A percentile compares a stretch with the other conserved stretches of the same genome.
phyloP scores from a whole-genome alignment of 2,888 invertebrate species.

The Lumbricus terrestris region DNA sequence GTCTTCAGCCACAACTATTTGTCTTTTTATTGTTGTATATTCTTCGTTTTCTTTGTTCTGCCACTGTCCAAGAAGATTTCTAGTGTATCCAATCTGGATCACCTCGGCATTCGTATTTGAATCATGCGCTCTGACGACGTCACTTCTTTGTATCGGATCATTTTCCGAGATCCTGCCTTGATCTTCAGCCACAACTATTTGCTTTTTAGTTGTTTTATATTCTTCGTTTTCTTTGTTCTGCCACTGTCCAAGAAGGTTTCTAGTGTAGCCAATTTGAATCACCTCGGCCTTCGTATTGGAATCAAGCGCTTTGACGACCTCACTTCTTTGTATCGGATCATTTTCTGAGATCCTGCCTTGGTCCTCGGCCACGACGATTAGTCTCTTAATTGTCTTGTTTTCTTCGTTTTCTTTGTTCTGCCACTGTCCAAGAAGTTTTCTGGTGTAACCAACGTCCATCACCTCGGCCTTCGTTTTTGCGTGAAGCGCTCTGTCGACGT shows the following conservation, averaged over 20 bases:
- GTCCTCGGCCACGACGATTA: slow-evolving; percentile 16
- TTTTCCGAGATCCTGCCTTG: slow-evolving; percentile 17
- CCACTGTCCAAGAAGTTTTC: slow-evolving; percentile 6
- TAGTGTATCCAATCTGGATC: neutral
- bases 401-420: neutral
- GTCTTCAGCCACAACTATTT: slow-evolving; percentile 23
- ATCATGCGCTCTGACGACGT: neutral
- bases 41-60: slow-evolving; percentile 24
- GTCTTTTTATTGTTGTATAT: slow-evolving; percentile 17
- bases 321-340: slow-evolving; percentile 16
- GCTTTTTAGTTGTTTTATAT: neutral
- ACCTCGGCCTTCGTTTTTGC: neutral
- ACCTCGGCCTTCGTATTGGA: neutral
- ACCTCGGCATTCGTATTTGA: neutral
- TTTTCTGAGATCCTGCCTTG: slow-evolving; percentile 18
- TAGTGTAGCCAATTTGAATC: neutral
- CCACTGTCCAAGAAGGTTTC: slow-evolving; percentile 18
- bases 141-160: slow-evolving; percentile 13
- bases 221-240: slow-evolving; percentile 8
- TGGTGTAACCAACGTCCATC: neutral
- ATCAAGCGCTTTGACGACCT: slow-evolving; percentile 5
- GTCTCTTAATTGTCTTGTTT: neutral
- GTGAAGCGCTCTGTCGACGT: slow-evolving; percentile 7
- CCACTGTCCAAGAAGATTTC: slow-evolving; percentile 15
- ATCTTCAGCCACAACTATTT: slow-evolving; percentile 14